Conservation (phyloP, 1,140 invertebrate genomes). For the Cotesia vestalis region DNA sequence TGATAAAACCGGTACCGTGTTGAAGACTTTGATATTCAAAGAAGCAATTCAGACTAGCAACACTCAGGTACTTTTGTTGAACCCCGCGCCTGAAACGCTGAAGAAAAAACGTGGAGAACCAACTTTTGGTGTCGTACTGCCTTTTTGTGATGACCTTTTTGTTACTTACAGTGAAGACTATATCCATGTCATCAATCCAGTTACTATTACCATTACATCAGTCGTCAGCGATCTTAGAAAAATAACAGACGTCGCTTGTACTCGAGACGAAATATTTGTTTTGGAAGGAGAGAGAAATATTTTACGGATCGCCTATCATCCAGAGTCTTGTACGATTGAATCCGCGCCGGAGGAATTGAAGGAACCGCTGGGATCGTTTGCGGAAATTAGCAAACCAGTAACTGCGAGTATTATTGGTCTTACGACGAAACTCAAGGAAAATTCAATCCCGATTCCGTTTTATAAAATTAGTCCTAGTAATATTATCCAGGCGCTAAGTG, state of each 20-base stretch:
- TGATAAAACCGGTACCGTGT: conserved; percentile 77
- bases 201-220: conserved; percentile 61
- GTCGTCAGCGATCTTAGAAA: conserved; percentile 65
- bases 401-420: conserved; percentile 57
- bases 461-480: conserved; percentile 58
- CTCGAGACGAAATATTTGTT: conserved; percentile 82
- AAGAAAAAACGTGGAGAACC: conserved; percentile 67
- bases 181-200: conserved; percentile 80
- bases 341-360: conserved; percentile 42
- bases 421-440: conserved; percentile 61
- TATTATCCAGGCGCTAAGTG: conserved; percentile 58
- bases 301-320: conserved; percentile 70
- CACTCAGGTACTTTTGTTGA: conserved; percentile 74
- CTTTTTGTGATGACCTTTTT: conserved; percentile 76
- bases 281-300: conserved; percentile 75
- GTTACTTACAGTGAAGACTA: conserved; percentile 77
- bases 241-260: conserved; percentile 70
- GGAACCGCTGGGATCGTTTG: conserved; percentile 52
- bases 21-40: conserved; percentile 86
- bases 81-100: conserved; percentile 69
- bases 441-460: conserved; percentile 59
- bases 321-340: conserved; percentile 59
- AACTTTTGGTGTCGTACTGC: conserved; percentile 74
- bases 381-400: conserved; percentile 59
- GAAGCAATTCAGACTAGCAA: conserved; percentile 71